phyloP scores from a whole-genome alignment of 1,140 invertebrate species.

The Elysia chlorotica region DNA sequence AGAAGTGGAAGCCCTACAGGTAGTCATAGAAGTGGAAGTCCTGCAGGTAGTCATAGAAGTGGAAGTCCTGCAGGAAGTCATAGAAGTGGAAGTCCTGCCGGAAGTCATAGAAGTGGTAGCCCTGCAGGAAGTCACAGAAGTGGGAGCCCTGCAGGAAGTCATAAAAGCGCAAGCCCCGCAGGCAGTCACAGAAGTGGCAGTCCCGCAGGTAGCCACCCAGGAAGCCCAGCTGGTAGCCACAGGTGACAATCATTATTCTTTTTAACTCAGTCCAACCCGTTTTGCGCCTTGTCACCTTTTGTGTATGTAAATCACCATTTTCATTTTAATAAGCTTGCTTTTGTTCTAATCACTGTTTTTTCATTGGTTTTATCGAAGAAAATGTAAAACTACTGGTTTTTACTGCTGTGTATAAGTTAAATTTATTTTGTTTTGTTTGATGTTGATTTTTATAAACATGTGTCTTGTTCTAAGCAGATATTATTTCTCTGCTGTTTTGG shows the following conservation, averaged over 20 bases:
- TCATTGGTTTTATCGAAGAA: too few relatives aligned
- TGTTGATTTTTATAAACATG: too few relatives aligned
- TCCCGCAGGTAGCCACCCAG: slow-evolving; percentile 6
- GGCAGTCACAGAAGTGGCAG: slow-evolving; percentile 1
- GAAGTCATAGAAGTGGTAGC: slow-evolving; percentile 16
- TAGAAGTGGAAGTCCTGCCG: slow-evolving; percentile 13
- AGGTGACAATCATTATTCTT: neutral
- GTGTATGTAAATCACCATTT: too few relatives aligned
- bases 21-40: slow-evolving; percentile 22
- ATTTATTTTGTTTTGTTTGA: too few relatives aligned
- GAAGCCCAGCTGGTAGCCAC: neutral
- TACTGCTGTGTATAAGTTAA: too few relatives aligned
- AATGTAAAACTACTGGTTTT: too few relatives aligned
- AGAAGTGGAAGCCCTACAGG: neutral
- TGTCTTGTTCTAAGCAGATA: too few relatives aligned
- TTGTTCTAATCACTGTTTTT: too few relatives aligned
- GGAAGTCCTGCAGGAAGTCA: slow-evolving; percentile 12
- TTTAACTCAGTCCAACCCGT: neutral
- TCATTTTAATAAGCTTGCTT: too few relatives aligned
- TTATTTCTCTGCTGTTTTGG: too few relatives aligned
- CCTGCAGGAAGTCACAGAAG: slow-evolving; percentile 3
- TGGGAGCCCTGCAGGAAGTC: slow-evolving; percentile 21
- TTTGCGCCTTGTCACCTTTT: neutral
- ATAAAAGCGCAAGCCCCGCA: slow-evolving; percentile 16
- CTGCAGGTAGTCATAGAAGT: slow-evolving; percentile 21